Evolutionary conservation across 53 echinoderm and acorn worm genomes (phyloP), one percentile per base, ranked within the genome.

Genomic region (Astropecten irregularis): DNA sequence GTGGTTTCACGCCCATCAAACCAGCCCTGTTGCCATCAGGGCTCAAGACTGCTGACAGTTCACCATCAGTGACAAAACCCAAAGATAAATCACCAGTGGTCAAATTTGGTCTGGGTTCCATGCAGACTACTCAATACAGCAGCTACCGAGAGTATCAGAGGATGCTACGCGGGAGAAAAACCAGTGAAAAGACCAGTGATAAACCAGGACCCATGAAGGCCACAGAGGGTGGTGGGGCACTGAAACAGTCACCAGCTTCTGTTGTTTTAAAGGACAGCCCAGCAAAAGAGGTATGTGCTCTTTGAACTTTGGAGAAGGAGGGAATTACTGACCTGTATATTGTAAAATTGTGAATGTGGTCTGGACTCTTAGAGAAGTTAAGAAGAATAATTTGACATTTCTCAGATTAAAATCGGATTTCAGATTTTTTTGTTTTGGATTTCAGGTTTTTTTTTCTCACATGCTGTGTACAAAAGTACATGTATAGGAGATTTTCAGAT

Each of bases 121-220:
- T 33, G 42, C 19, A 60, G 42, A 29, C 62, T 0, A 62, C 60
- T 27, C 79, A 60, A 3, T 79, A 79, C 61, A 79, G 44, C 67
- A 86, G 59, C 66, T 93, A 93, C 81, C 83, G 84, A 81, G 90
- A 93, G 60, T 93, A 90, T 76, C 93, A 93, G 84, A 79, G 79
- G n/a, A 72, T 88, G 30, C 90, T 93, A 33, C 76, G 62, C 35
- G 88, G 84, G 1, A 52, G 62, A 36, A 89, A 71, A 48, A 58
- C 90, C 5, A 47, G 61, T 25, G 79, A 79, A 26, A 79, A 62
- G 63, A 32, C 9, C 35, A 20, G 16, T 28, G 79, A 62, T 28
- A 79, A 62, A 47, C 29, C 79, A 61, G 79, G 79, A 62, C 79
- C 63, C 0, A 47, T 79, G 61, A 79, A 62, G 79, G 79, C 79